Base-by-base conservation (phyloP, 1,140 invertebrate genomes). In the Chironomus tepperi region DNA sequence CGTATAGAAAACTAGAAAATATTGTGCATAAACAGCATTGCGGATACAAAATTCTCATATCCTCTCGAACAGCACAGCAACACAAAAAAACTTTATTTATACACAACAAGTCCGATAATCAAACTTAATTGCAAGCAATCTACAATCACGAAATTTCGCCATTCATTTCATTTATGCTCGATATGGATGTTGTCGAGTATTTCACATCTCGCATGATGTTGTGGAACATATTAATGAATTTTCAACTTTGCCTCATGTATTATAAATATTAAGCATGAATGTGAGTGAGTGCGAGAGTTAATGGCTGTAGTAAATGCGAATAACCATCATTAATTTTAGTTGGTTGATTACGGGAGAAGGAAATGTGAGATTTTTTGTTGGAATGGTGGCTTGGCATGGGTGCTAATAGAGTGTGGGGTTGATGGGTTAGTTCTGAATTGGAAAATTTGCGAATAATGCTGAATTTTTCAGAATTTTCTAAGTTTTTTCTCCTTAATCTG, bases 241-340 rank as follows among this genome's bases (percentile, higher is more conserved):
- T 57, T 57, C 47, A 57, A n/a, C 12, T 57, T 12, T 15, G 47
- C 12, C 15, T 57, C 47, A n/a, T 57, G 47, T 57, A n/a, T 57
- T 15, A 34, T 34, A 34, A 34, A 34, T 34, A 34, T 34, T 34
- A 34, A 34, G 24, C 24, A 34, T 34, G 24, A 34, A 34, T 34
- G 24, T 34, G 24, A 34, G 24, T 15, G 47, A n/a, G n/a, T 57
- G 47, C 47, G 47, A n/a, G 12, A n/a, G 3, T 57, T 57, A 57
- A 57, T 57, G 47, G 47, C 47, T 57, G n/a, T 57, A 57, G n/a
- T 57, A 57, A 57, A 57, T 57, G 47, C n/a, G 47, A 57, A 57
- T 57, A 57, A 57, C 47, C 47, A 57, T 57, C 47, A 57, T 57
- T 57, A 57, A 57, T 57, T 57, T 57, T 57, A n/a, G 24, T 34